Evolutionary conservation across 2,888 invertebrate species (phyloP), one percentile per base, ranked within the genome.

Genomic region (Temnothorax ravouxi): DNA sequence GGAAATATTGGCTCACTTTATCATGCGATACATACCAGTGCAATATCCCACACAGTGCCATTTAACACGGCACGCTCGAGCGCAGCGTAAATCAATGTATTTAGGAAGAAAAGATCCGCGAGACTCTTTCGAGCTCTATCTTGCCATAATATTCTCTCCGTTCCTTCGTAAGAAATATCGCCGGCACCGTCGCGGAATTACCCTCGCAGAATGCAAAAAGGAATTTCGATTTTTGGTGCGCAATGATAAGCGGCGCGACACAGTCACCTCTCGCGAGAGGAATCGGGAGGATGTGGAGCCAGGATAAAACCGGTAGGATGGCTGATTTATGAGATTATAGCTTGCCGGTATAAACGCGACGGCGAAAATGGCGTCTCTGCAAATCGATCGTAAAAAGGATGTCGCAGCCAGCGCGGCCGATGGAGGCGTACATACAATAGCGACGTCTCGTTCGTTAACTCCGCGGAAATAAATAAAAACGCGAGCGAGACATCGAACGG

Each of bases 391-490:
- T 86, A 86, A 87, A 88, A 88, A 87, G 88, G 85, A 88, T 86
- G 88, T 90, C 89, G 88, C 86, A 34, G 56, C 75, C 77, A 54
- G 69, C 44, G 80, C 44, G 83, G 56, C 80, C 84, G 86, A 62
- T 67, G 80, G 84, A 84, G 72, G 84, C 79, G 85, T 85, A 90
- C 90, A 90, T 85, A 90, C 90, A 90, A 90, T 89, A 80, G 90
- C 83, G 84, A 84, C 88, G 85, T 90, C 89, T 88, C 87, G 84
- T 88, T 90, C 89, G 90, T 88, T 90, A 88, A 84, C 87, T 85
- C 86, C 87, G 85, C 72, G 87, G 88, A 87, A 91, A 91, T 92
- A 91, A 91, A 91, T 88, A 91, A 88, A 91, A 90, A 88, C 88
- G 88, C 85, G 86, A 89, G 82, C 88, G 82, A 69, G 87, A 87